phyloP scores from a whole-genome alignment of 2,797 vertebrate species.

The Gouania willdenowi region DNA sequence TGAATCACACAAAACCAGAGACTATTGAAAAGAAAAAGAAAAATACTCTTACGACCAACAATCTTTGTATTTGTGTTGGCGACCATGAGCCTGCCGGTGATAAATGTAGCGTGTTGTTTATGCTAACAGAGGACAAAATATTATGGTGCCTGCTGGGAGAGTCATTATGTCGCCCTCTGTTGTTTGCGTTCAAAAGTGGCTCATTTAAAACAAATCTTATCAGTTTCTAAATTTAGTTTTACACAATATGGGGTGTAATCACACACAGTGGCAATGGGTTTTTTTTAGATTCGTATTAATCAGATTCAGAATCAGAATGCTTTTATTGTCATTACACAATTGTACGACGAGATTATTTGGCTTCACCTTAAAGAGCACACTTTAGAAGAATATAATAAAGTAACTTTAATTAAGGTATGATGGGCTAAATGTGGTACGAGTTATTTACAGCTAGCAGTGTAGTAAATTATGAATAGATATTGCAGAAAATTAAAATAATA shows the following conservation, averaged over 20 bases:
- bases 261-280: constrained; percentile 19
- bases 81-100: background rate
- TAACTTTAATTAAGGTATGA: no score
- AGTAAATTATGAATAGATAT: no score
- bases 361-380: no score
- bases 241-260: constrained; percentile 38
- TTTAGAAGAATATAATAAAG: no score
- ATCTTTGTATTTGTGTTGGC: background rate
- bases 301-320: no score
- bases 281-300: no score
- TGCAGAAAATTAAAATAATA: no score
- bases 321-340: no score
- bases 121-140: no score
- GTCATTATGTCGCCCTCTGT: constrained; percentile 13
- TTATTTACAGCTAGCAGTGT: no score
- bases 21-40: background rate
- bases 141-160: background rate
- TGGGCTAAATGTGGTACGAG: no score
- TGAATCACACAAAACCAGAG: constrained; percentile 8
- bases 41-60: background rate
- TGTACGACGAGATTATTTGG: no score
- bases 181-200: constrained; percentile 22
- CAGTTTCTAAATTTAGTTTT: constrained; percentile 21
- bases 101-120: background rate
- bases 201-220: constrained; percentile 31